phyloP scores from a whole-genome alignment of 2,797 vertebrate genomes.

The Neopelma chrysocephalum region DNA sequence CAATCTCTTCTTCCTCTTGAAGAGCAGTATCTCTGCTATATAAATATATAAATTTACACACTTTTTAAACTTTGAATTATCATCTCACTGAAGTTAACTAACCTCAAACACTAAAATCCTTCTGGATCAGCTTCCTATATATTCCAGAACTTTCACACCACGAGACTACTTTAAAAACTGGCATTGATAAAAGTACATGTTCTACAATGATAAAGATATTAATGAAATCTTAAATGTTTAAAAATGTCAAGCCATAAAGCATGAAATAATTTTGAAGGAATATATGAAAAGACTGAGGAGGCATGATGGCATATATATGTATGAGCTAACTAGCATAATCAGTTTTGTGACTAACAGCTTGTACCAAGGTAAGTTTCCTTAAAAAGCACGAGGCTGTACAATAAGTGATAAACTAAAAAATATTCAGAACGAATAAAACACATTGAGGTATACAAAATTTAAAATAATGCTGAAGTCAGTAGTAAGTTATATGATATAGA shows the following conservation, averaged over 20 bases:
- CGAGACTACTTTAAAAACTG: neutral
- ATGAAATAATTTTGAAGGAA: neutral
- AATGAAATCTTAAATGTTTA: neutral
- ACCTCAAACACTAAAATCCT: neutral
- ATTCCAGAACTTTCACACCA: neutral
- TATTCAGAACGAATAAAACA: neutral
- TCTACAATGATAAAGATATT: neutral
- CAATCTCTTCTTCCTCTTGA: neutral
- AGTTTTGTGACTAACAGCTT: neutral
- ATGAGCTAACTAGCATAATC: neutral
- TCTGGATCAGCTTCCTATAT: neutral
- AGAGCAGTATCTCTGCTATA: neutral
- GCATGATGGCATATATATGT: neutral
- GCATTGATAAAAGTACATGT: neutral
- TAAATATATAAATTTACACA: neutral
- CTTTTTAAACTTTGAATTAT: neutral
- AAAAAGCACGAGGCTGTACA: neutral
- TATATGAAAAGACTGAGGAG: neutral
- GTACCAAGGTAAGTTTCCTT: neutral
- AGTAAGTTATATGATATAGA: neutral
- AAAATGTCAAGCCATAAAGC: neutral
- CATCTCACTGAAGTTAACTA: neutral
- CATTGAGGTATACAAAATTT: neutral
- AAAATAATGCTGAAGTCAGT: neutral
- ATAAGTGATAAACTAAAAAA: neutral